phyloP scores from a whole-genome alignment of 53 echinoderm and acorn worm species.

The Apostichopus leukothele region DNA sequence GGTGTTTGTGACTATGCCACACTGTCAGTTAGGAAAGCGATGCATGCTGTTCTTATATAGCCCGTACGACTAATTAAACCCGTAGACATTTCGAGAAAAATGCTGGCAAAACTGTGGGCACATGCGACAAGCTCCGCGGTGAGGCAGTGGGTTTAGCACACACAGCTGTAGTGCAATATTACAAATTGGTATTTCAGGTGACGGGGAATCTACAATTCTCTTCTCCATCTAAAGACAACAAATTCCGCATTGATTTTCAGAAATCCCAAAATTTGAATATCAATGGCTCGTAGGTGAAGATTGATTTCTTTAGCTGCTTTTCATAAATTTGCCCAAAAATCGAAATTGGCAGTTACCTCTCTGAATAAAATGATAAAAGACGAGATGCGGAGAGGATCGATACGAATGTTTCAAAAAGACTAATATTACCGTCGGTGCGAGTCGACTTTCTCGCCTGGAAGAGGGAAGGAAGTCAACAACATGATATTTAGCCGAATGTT shows the following conservation, averaged over 20 bases:
- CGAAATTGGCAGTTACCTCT: neutral
- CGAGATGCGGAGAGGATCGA: neutral
- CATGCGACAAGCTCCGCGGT: neutral
- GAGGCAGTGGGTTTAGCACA: neutral
- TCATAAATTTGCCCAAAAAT: constrained; percentile 5
- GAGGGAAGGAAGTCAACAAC: neutral
- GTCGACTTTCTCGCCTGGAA: neutral
- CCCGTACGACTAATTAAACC: neutral
- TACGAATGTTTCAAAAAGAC: constrained; percentile 13
- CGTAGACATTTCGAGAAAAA: neutral
- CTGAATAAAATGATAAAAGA: neutral
- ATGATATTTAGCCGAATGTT: neutral
- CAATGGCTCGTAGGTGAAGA: constrained; percentile 9
- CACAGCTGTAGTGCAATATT: too few relatives aligned
- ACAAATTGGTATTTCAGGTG: neutral
- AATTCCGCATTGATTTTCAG: constrained; percentile 29
- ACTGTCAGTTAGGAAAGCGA: neutral
- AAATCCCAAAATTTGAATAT: constrained; percentile 32
- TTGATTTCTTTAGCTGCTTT: constrained; percentile 21
- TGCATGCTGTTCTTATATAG: neutral
- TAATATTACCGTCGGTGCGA: neutral
- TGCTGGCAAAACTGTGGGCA: neutral
- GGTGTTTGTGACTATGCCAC: neutral
- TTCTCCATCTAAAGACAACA: neutral
- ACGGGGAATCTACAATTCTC: neutral